Evolutionary conservation across 2,888 invertebrate species (phyloP).

Genomic region (Tubulanus polymorphus): DNA sequence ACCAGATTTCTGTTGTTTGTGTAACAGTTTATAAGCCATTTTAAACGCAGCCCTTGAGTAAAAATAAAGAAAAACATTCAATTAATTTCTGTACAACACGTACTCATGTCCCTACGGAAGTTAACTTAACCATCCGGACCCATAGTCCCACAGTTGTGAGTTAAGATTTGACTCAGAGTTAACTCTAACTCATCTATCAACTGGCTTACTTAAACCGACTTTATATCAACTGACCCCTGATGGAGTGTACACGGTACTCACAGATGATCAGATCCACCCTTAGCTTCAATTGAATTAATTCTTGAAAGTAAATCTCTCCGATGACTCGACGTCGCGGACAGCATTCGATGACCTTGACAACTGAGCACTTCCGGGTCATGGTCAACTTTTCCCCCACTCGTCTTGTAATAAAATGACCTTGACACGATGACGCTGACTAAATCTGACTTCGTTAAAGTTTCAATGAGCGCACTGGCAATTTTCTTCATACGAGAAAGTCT

Average conservation of each 20-base stretch:
- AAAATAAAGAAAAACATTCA: background rate
- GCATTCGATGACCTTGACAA: slow-evolving; percentile 8
- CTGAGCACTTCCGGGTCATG: slow-evolving; percentile 4
- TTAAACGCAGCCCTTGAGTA: slow-evolving; percentile 15
- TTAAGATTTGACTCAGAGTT: too few species aligned
- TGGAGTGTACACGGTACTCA: too few species aligned
- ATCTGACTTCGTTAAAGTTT: slow-evolving; percentile 11
- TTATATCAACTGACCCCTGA: too few species aligned
- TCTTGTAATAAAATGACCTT: slow-evolving; percentile 12
- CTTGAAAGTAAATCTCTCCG: slow-evolving; percentile 4
- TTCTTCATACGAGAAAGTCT: slow-evolving; percentile 15
- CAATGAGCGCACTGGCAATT: slow-evolving; percentile 12
- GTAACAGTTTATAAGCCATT: slow-evolving; percentile 15
- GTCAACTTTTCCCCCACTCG: slow-evolving; percentile 6
- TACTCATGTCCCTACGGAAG: too few species aligned
- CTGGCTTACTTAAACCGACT: too few species aligned
- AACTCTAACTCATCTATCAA: too few species aligned
- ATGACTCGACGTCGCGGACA: slow-evolving; percentile 11
- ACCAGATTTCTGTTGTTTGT: slow-evolving; percentile 1
- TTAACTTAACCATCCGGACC: too few species aligned
- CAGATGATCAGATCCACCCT: slow-evolving; percentile 19
- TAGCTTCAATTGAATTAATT: slow-evolving; percentile 9
- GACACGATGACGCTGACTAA: slow-evolving; percentile 17
- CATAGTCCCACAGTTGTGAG: too few species aligned
- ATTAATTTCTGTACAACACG: background rate